phyloP scores from a whole-genome alignment of 2,797 vertebrate genomes.

The Lates japonicus region DNA sequence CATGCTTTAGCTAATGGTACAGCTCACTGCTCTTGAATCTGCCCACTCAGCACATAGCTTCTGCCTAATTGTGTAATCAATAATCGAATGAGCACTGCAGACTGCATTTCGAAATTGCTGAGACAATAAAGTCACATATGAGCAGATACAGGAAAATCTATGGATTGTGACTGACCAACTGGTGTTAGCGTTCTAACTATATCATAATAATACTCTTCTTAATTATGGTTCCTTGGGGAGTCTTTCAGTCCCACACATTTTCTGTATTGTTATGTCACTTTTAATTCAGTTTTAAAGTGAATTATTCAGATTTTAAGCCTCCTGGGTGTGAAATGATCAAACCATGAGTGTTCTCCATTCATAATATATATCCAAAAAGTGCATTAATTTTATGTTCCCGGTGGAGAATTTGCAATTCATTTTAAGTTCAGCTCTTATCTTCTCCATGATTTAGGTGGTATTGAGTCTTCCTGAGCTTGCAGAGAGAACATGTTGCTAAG shows the following conservation, averaged over 20 bases:
- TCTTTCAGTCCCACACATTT: conserved; percentile 16
- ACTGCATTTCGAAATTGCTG: conserved; percentile 31
- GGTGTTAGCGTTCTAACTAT: not conserved
- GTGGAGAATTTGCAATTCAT: conserved; percentile 4
- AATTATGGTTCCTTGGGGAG: conserved; percentile 11
- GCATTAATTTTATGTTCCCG: conserved; percentile 21
- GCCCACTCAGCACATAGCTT: conserved; percentile 58
- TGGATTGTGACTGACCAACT: not conserved
- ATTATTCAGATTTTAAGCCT: conserved; percentile 19
- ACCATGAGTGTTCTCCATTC: not conserved
- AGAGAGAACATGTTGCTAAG: conserved; percentile 56
- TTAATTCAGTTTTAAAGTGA: conserved; percentile 9
- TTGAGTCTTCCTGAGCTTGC: conserved; percentile 40
- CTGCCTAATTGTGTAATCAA: conserved; percentile 60
- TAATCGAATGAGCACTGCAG: conserved; percentile 42
- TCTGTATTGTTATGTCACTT: conserved; percentile 12
- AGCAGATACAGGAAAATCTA: conserved; percentile 19
- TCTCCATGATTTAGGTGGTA: conserved; percentile 9
- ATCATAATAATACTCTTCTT: conserved; percentile 7
- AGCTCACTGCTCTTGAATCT: conserved; percentile 43
- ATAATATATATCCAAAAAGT: not conserved
- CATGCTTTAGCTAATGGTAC: conserved; percentile 40
- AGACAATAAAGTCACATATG: conserved; percentile 14
- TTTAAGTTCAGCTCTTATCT: conserved; percentile 30
- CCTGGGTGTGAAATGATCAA: conserved; percentile 10